These are phyloP conservation scores for Sesamia inferens DNA, from an alignment of 2,888 invertebrate genomes.

Conservation along the genomic window DNA sequence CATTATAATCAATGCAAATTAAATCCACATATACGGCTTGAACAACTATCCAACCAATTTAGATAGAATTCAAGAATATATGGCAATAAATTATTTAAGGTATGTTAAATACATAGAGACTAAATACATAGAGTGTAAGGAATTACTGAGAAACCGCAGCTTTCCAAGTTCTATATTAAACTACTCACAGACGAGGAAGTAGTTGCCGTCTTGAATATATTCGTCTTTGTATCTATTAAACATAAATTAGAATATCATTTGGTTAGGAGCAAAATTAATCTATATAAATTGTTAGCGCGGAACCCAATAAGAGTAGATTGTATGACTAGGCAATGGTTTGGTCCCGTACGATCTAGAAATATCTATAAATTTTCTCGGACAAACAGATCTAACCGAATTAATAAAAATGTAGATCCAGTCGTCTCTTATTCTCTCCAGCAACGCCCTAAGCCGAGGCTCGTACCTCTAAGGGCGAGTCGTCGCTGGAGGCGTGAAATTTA, in stretches of 20 bases:
- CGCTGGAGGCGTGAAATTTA: too few species aligned
- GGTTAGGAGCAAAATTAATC: neutral
- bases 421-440: too few species aligned
- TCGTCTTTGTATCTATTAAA: neutral
- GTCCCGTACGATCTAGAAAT: too few species aligned
- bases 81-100: conserved; percentile 22
- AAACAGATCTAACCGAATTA: too few species aligned
- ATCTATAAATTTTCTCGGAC: too few species aligned
- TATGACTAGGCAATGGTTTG: too few species aligned
- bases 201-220: conserved; percentile 9
- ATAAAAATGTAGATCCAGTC: too few species aligned
- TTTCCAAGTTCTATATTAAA: conserved; percentile 13
- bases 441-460: too few species aligned
- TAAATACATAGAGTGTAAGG: conserved; percentile 18
- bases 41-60: neutral
- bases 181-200: neutral
- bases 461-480: too few species aligned
- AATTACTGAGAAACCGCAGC: conserved; percentile 36
- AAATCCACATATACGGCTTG: neutral
- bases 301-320: too few species aligned
- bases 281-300: too few species aligned
- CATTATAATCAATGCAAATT: neutral
- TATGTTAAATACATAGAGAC: conserved; percentile 8
- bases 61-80: conserved; percentile 1
- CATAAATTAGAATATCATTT: neutral